Conservation (phyloP, 2,888 invertebrate genomes). For the Heteromurus nitidus region DNA sequence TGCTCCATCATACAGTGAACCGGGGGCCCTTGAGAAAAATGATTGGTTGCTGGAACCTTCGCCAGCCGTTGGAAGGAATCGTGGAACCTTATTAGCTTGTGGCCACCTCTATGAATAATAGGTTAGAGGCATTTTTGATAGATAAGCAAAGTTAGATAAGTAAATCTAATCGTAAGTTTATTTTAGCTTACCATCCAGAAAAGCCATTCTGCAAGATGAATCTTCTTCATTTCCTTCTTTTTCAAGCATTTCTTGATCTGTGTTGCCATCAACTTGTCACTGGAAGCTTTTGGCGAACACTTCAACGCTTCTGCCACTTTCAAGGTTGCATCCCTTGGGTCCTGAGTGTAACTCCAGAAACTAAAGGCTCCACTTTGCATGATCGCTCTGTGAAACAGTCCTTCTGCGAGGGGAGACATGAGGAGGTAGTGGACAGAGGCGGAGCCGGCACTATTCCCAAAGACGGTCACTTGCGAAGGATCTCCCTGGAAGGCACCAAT, state of each 20-base stretch:
- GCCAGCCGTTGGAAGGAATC: slow-evolving; percentile 26
- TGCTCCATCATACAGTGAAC: not conserved
- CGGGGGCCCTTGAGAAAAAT: not conserved
- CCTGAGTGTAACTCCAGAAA: slow-evolving; percentile 18
- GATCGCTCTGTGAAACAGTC: slow-evolving; percentile 31
- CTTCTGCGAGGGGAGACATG: slow-evolving; percentile 8
- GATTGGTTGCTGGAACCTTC: not conserved
- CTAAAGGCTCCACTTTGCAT: slow-evolving; percentile 26
- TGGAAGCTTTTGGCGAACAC: not conserved
- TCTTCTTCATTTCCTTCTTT: not conserved
- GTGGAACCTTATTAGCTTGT: not conserved
- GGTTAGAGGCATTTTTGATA: no score
- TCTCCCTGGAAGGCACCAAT: slow-evolving; percentile 39
- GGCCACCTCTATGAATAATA: slow-evolving; percentile 28
- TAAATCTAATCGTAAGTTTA: no score
- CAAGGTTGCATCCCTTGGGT: slow-evolving; percentile 9
- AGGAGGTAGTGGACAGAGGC: slow-evolving; percentile 10
- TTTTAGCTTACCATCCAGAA: slow-evolving; percentile 6
- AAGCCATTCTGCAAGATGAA: not conserved
- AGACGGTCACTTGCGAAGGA: slow-evolving; percentile 14
- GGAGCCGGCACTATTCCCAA: slow-evolving; percentile 16
- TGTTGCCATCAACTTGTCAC: not conserved
- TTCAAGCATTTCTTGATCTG: slow-evolving; percentile 18
- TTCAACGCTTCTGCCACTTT: not conserved
- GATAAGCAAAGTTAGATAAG: no score